Percentiles rank a stretch among this genome's conserved stretches.
phyloP scores from a whole-genome alignment of 1,140 invertebrate species.

The Cotesia chilonis region DNA sequence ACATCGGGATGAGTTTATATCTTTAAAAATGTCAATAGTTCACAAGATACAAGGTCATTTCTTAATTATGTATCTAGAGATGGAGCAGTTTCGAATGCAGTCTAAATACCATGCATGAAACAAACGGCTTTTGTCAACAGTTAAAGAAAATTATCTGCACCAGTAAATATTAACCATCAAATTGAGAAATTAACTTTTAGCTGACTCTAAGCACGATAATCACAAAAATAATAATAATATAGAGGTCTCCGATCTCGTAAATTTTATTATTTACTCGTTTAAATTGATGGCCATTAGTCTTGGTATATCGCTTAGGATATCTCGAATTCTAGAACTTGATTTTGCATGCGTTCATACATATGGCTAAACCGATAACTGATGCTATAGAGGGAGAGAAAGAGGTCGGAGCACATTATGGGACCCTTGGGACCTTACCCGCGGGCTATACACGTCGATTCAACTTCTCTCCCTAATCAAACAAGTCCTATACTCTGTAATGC shows the following conservation, averaged over 20 bases:
- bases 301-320: constrained; percentile 1
- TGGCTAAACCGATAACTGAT: constrained; percentile 52
- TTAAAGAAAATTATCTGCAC: no score
- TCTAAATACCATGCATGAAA: no score
- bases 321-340: constrained; percentile 23
- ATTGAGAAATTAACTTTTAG: no score
- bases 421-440: constrained; percentile 59
- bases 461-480: not conserved
- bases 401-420: constrained; percentile 55
- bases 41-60: no score
- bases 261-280: not conserved
- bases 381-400: constrained; percentile 41
- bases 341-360: constrained; percentile 49
- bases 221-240: not conserved
- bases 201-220: no score
- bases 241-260: not conserved
- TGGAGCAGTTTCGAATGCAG: no score
- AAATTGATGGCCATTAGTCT: constrained; percentile 18
- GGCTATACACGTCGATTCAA: constrained; percentile 50
- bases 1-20: no score
- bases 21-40: no score
- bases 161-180: no score
- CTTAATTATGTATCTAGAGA: no score
- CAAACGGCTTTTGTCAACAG: no score
- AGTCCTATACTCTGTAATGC: not conserved